Evolutionary conservation across 2,888 invertebrate species (phyloP).

Genomic region (Eupsilia transversa): DNA sequence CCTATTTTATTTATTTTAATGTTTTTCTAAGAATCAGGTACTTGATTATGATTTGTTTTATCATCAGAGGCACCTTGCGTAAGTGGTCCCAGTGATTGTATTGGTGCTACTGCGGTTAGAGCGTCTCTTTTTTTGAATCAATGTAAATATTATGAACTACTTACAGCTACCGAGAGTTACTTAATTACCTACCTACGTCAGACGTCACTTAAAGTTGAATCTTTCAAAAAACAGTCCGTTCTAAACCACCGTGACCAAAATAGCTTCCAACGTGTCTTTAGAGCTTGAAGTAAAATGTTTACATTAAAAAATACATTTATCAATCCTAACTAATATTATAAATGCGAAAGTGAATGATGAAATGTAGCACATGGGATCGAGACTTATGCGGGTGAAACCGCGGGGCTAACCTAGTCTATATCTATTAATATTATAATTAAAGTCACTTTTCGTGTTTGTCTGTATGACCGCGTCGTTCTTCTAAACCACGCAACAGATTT

Average conservation of each 20-base stretch:
- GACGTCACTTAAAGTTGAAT: neutral
- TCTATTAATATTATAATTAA: too few species aligned
- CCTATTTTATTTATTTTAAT: constrained; percentile 54
- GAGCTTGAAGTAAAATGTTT: neutral
- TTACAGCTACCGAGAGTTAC: too few species aligned
- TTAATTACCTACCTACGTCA: too few species aligned
- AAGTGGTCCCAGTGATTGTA: constrained; percentile 26
- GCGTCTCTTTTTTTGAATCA: neutral
- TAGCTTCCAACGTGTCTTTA: neutral
- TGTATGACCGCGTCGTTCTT: too few species aligned
- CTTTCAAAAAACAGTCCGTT: neutral
- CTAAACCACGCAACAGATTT: too few species aligned
- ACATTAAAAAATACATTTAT: neutral
- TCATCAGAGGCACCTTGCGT: constrained; percentile 28
- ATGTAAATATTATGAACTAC: neutral
- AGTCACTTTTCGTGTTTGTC: too few species aligned
- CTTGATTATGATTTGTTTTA: constrained; percentile 40
- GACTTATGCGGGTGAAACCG: too few species aligned
- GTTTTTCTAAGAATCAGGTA: constrained; percentile 55
- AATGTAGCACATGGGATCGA: too few species aligned
- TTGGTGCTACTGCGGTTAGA: constrained; percentile 12
- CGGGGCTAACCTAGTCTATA: too few species aligned
- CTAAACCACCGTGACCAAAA: neutral
- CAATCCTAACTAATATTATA: too few species aligned
- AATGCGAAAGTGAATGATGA: too few species aligned